Base-by-base conservation (phyloP, 2,113 vertebrate genomes). In the Passer montanus region DNA sequence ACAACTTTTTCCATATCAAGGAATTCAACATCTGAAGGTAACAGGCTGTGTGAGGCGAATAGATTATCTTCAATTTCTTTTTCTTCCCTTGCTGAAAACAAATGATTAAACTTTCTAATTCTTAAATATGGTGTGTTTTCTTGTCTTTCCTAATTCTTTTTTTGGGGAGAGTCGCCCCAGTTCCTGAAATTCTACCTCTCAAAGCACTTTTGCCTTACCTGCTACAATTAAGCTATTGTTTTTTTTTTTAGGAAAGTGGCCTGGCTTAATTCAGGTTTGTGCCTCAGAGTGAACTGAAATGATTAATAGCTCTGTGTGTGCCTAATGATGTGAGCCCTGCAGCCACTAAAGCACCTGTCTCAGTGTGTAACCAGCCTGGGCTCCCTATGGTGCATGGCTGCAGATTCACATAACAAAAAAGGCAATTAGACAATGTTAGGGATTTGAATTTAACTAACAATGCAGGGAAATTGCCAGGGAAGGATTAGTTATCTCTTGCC, bases 381-480 rank as follows among this genome's bases (percentile, higher is more conserved):
- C 33, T 96, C 75, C 39, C 87, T 50, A 46, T 58, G 79, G 87
- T 84, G 68, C 89, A 18, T 94, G 93, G 88, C 84, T 96, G 86
- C 89, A 97, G 94, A 95, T 95, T 91, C 95, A 58, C 90, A 62
- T 94, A 96, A 95, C 95, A 97, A 95, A 94, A 81, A 58, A 89
- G 62, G 93, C 95, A 97, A 96, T 98, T 97, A 97, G 93, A 93
- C 94, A 95, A 75, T 27, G 91, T 90, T 92, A 64, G 69, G 70
- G 81, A 69, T 94, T 91, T 87, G 73, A 66, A 87, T 74, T 58
- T 90, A 91, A 79, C 31, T 64, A 78, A 80, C 75, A 94, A 94
- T 77, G 67, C 72, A 60, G 47, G 75, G 62, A 85, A 94, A 96
- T 69, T 87, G 53, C 52, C 55, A 77, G 68, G 72, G 75, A 91